Evolutionary conservation across 2,888 invertebrate species (phyloP), one percentile per base, ranked within the genome.

Genomic region (Thecocarcelia acutangulata): DNA sequence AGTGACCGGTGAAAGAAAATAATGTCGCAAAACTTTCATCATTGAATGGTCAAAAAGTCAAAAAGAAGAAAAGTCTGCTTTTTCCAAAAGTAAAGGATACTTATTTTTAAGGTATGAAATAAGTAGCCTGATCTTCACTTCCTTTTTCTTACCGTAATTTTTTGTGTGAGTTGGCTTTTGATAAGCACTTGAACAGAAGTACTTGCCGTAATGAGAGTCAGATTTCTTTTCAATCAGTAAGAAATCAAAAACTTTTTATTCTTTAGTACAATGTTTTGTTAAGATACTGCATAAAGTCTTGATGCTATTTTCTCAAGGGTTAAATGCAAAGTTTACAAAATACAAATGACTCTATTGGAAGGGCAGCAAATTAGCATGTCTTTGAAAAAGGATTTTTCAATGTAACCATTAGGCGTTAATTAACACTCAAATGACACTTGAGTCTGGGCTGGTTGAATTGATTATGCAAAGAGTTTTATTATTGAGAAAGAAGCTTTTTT

Each of bases 301-400:
- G 44, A 8, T 33, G 9, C 8, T 3, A 1, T 8, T 33, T 9
- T 33, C 5, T 61, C 15, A 13, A 68, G 24, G 56, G 28, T 15
- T 46, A 44, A 2, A 24, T 1, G 9, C 5, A 58, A 58, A 21
- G 48, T 48, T 19, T 58, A 70, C 4, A 13, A 42, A 40, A n/a
- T 8, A 3, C 21, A 68, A 64, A 46, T 11, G 13, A n/a, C 42
- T 61, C 24, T 66, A 13, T 52, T 59, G 66, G 37, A 80, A 80
- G 80, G 80, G 68, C 73, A 40, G 73, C 64, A 83, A 76, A 76
- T 83, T 80, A 69, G 33, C 68, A 80, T 59, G 28, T 64, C 33
- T 79, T 68, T 17, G 44, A 59, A 64, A 61, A 59, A 21, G 13
- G 52, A 50, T 15, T 61, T 72, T 59, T 76, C 63, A 42, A 68